Evolutionary conservation across 2,888 invertebrate genomes (phyloP).

Genomic region (Geophilus truncorum): DNA sequence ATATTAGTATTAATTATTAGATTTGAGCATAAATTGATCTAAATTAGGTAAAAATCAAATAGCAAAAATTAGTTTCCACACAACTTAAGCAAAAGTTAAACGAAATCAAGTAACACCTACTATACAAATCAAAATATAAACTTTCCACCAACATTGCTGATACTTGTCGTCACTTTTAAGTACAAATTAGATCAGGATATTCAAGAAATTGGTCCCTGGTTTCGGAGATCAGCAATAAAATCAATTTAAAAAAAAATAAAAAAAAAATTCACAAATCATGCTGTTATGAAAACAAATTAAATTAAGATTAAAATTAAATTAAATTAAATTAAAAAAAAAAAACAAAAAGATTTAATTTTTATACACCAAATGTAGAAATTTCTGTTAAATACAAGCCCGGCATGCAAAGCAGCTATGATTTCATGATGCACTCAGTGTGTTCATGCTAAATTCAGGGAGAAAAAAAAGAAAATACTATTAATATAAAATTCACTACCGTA

Average conservation of each 20-base stretch:
- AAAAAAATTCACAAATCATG: background rate
- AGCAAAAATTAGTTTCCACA: background rate
- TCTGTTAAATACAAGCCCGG: background rate
- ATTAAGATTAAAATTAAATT: background rate
- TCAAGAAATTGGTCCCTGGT: conserved; percentile 4
- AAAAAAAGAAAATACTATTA: conserved; percentile 3
- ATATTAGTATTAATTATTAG: background rate
- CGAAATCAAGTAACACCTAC: background rate
- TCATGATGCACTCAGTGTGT: background rate
- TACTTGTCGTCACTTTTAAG: background rate
- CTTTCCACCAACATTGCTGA: background rate
- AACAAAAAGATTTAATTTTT: background rate
- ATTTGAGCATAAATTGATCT: background rate
- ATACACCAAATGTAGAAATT: background rate
- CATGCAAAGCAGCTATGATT: conserved; percentile 13
- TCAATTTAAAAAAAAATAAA: background rate
- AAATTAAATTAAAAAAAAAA: background rate
- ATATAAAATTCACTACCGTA: background rate
- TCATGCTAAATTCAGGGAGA: background rate
- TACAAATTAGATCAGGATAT: background rate
- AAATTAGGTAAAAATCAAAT: background rate
- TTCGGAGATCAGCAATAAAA: background rate
- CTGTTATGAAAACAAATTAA: background rate
- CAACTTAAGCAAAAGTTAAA: background rate
- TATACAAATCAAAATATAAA: background rate